Evolutionary conservation across 2,797 vertebrate genomes (phyloP).

Genomic region (Bovichtus diacanthus): DNA sequence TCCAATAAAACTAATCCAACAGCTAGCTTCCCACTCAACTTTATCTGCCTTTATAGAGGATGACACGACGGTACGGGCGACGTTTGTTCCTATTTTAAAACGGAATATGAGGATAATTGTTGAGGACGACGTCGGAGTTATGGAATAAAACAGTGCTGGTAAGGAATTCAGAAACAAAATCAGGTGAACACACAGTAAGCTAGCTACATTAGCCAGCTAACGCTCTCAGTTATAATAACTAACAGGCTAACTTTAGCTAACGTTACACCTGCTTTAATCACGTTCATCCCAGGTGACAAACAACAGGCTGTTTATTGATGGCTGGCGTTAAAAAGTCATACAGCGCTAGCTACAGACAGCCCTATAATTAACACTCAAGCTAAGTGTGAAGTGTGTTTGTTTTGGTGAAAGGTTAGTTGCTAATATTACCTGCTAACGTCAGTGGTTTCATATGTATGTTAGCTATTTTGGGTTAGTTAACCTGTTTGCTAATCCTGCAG

Average conservation of each 20-base stretch:
- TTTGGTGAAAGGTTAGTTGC: constrained; percentile 2
- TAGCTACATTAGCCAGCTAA: constrained; percentile 54
- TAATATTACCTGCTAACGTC: constrained; percentile 13
- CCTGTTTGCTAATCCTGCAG: constrained; percentile 10
- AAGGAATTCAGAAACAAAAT: constrained; percentile 27
- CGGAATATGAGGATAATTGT: not conserved
- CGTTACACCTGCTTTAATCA: not conserved
- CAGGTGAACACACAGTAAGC: constrained; percentile 24
- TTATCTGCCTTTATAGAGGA: not conserved
- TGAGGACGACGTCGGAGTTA: constrained; percentile 21
- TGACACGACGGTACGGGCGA: not conserved
- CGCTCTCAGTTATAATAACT: not conserved
- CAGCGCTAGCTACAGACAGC: not conserved
- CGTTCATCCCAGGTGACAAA: constrained; percentile 2
- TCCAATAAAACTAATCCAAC: constrained; percentile 47
- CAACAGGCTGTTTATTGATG: not conserved
- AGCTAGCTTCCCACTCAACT: constrained; percentile 23
- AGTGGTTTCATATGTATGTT: no score
- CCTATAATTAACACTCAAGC: not conserved
- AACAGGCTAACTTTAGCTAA: constrained; percentile 32
- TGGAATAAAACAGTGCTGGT: constrained; percentile 65
- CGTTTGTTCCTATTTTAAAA: not conserved
- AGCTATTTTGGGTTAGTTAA: constrained; percentile 12
- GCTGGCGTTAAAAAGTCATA: not conserved
- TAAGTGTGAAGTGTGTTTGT: constrained; percentile 13